phyloP scores from a whole-genome alignment of 2,888 invertebrate genomes.

The Prenolepis imparis region DNA sequence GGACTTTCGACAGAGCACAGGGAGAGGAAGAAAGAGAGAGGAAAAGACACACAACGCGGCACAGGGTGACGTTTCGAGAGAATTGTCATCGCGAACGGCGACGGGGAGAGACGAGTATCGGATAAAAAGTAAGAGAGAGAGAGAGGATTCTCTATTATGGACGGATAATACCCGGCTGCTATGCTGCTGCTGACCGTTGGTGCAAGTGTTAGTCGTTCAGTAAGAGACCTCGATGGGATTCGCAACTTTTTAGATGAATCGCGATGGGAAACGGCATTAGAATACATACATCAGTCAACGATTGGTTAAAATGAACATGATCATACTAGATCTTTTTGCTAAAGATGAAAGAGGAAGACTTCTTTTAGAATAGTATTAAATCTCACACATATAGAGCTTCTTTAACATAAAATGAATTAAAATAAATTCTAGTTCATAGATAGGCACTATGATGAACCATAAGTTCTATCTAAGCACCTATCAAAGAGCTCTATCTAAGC shows the following conservation, averaged over 20 bases:
- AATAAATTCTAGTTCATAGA: background rate
- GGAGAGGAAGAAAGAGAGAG: background rate
- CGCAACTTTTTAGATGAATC: slow-evolving; percentile 5
- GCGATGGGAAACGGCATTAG: background rate
- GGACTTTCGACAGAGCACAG: slow-evolving; percentile 74
- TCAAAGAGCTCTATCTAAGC: too few species aligned
- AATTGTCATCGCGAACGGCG: background rate
- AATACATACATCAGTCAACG: background rate
- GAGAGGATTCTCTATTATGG: background rate
- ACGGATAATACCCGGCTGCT: background rate
- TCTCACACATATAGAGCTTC: background rate
- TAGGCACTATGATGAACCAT: background rate
- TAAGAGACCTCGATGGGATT: background rate
- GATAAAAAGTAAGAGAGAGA: background rate
- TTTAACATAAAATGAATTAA: background rate
- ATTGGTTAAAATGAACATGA: background rate
- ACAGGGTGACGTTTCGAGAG: background rate
- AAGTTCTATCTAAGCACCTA: too few species aligned
- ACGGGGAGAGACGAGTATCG: background rate
- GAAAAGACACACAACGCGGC: background rate
- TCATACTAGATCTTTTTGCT: too few species aligned
- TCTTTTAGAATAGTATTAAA: too few species aligned
- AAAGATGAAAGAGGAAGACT: background rate
- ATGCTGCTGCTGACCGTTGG: background rate
- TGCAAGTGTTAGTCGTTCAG: background rate